These are phyloP conservation scores for Acanthis flammea DNA, from an alignment of 2,797 vertebrate genomes.

Conservation along the genomic window DNA sequence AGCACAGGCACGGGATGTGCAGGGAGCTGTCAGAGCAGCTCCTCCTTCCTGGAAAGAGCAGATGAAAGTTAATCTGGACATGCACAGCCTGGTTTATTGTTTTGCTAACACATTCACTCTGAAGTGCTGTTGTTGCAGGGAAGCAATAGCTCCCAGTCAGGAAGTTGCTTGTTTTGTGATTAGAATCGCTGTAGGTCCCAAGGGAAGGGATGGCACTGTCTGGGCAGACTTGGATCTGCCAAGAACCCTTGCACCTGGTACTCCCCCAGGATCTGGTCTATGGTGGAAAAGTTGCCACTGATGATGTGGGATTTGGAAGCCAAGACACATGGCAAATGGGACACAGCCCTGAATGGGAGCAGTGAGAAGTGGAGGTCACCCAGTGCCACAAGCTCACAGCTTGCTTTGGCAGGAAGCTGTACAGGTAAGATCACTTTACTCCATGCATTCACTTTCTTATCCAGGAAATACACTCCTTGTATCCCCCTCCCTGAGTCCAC, in stretches of 20 bases:
- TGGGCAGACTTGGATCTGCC: not conserved
- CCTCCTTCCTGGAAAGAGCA: not conserved
- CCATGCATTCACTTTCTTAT: not conserved
- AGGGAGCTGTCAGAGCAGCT: not conserved
- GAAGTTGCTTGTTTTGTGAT: not conserved
- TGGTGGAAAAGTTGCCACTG: not conserved
- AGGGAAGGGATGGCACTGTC: not conserved
- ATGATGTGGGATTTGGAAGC: not conserved
- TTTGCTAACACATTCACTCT: not conserved
- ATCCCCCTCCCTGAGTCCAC: not conserved
- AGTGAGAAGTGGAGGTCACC: not conserved
- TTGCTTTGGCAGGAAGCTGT: not conserved
- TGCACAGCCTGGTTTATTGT: not conserved
- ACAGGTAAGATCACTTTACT: not conserved
- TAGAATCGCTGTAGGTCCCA: not conserved
- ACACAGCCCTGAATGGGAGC: not conserved
- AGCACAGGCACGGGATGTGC: not conserved
- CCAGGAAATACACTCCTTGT: not conserved
- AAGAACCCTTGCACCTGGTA: not conserved
- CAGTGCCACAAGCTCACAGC: not conserved
- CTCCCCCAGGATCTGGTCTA: not conserved
- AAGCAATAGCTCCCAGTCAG: not conserved
- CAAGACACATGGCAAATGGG: not conserved
- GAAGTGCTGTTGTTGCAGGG: slow-evolving; percentile 12
- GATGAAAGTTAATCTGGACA: not conserved